phyloP scores from a whole-genome alignment of 2,797 vertebrate species.

The Epinephelus malabaricus region DNA sequence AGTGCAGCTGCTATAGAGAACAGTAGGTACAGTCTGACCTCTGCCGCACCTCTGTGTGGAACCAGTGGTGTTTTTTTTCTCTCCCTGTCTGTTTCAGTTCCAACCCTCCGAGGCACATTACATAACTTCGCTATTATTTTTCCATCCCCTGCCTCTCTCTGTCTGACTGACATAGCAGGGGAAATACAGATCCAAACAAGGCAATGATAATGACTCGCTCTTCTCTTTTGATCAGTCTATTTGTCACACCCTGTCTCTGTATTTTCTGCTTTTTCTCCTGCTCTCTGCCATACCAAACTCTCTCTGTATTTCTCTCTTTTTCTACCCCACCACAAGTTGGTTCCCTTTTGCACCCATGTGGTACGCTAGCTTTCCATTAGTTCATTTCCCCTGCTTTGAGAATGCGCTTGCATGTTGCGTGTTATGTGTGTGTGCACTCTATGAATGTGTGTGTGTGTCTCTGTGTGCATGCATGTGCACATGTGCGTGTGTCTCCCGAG shows the following conservation, averaged over 20 bases:
- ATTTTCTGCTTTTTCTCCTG: slow-evolving; percentile 38
- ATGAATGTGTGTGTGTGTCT: background rate
- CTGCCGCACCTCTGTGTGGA: slow-evolving; percentile 56
- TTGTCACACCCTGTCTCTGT: slow-evolving; percentile 55
- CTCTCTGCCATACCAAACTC: slow-evolving; percentile 8
- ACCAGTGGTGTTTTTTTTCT: slow-evolving; percentile 34
- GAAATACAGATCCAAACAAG: slow-evolving; percentile 75
- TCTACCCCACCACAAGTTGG: slow-evolving; percentile 44
- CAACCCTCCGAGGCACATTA: slow-evolving; percentile 64
- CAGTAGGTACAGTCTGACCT: slow-evolving; percentile 64
- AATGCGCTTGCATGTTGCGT: slow-evolving; percentile 38
- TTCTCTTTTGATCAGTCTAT: slow-evolving; percentile 59
- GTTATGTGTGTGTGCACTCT: background rate
- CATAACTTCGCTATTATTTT: slow-evolving; percentile 73
- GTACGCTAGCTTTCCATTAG: slow-evolving; percentile 71
- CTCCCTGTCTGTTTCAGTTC: slow-evolving; percentile 51
- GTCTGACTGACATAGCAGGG: slow-evolving; percentile 62
- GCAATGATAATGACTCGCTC: slow-evolving; percentile 72
- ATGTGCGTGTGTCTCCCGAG: slow-evolving; percentile 75
- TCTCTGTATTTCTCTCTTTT: slow-evolving; percentile 9
- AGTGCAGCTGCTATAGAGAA: slow-evolving; percentile 32
- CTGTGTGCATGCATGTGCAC: slow-evolving; percentile 36
- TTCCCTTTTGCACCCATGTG: slow-evolving; percentile 58
- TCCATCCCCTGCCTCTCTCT: slow-evolving; percentile 58
- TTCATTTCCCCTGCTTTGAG: slow-evolving; percentile 71